Conservation (phyloP, 2,797 vertebrate genomes). For the Okamejei kenojei region DNA sequence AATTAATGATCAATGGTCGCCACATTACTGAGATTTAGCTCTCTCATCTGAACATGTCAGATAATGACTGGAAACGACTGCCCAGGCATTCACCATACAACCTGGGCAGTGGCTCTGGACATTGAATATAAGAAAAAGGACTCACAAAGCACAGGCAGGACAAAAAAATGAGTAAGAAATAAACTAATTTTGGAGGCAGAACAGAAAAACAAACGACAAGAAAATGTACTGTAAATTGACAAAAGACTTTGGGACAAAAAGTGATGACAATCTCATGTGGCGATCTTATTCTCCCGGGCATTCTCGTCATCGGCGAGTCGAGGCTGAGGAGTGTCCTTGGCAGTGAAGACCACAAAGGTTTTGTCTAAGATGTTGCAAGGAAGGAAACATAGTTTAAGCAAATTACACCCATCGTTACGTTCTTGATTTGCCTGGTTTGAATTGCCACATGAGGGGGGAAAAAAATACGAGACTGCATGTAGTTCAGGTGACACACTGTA, state of each 20-base stretch:
- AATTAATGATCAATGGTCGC: neutral
- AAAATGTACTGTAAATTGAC: slow-evolving; percentile 60
- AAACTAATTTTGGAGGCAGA: slow-evolving; percentile 53
- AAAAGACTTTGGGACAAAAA: slow-evolving; percentile 60
- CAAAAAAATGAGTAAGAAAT: slow-evolving; percentile 61
- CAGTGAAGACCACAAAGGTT: slow-evolving; percentile 7
- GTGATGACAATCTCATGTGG: slow-evolving; percentile 63
- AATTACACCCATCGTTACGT: slow-evolving; percentile 43
- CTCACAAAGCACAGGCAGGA: slow-evolving; percentile 65
- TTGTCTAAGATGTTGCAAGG: slow-evolving; percentile 39
- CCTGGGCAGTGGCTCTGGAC: slow-evolving; percentile 42
- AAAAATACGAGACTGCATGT: neutral
- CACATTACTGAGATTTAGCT: slow-evolving; percentile 1
- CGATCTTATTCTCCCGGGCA: slow-evolving; percentile 54
- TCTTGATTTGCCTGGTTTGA: slow-evolving; percentile 30
- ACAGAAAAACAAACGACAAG: slow-evolving; percentile 69
- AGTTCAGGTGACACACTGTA: slow-evolving; percentile 21
- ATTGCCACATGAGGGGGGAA: neutral
- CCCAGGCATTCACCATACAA: slow-evolving; percentile 47
- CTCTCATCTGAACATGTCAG: neutral
- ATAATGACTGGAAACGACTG: slow-evolving; percentile 35
- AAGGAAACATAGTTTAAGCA: slow-evolving; percentile 44
- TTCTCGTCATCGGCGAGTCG: slow-evolving; percentile 54
- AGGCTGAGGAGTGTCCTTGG: slow-evolving; percentile 23
- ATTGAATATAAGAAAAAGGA: slow-evolving; percentile 45